Evolutionary conservation across 2,113 vertebrate genomes (phyloP).

Genomic region (Anoplopoma fimbria): DNA sequence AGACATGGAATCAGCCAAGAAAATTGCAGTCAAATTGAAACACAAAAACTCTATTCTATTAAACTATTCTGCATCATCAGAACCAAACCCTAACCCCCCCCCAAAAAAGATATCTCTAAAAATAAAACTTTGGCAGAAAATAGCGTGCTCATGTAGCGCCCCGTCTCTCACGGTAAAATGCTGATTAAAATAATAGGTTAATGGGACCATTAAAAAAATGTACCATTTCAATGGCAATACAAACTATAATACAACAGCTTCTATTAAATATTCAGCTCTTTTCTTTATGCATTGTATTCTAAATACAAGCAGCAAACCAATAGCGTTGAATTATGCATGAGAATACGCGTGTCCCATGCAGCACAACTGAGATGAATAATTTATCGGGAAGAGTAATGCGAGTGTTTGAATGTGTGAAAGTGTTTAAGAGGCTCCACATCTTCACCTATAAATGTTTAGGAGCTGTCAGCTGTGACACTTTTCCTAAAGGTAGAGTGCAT

Average conservation of each 20-base stretch:
- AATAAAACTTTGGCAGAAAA: neutral
- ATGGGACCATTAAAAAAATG: neutral
- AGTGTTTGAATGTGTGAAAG: constrained; percentile 20
- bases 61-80: neutral
- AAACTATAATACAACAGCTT: neutral
- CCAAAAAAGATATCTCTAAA: no score
- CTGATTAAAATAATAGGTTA: neutral
- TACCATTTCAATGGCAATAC: neutral
- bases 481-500: constrained; percentile 29
- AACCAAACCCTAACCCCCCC: neutral
- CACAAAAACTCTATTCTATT: neutral
- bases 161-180: neutral
- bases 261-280: neutral
- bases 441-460: constrained; percentile 55
- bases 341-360: neutral
- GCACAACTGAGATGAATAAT: constrained; percentile 36
- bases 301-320: neutral
- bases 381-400: neutral
- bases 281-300: neutral
- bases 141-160: neutral
- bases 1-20: neutral
- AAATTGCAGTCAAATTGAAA: neutral
- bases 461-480: constrained; percentile 46
- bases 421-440: constrained; percentile 24
- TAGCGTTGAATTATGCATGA: constrained; percentile 17